Base-by-base conservation (phyloP, 2,797 vertebrate genomes). In the Hapalemur alaotrensis region DNA sequence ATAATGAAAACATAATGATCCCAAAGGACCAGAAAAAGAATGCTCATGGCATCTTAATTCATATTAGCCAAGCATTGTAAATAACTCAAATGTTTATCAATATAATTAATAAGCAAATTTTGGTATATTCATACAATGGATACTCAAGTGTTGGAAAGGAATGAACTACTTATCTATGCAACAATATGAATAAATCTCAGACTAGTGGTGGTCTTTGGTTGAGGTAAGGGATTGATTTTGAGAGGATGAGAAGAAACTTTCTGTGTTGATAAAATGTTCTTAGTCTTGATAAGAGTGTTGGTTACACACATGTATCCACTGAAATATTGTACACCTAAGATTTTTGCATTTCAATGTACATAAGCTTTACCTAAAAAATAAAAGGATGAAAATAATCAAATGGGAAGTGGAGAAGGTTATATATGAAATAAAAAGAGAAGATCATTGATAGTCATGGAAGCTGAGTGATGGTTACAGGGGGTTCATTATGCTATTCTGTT, bases 361-460 rank as follows among this genome's bases (percentile, higher is more conserved):
- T 70, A 43, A 50, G 17, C 87, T 95, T 93, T 90, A 75, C 11
- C 38, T 67, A 70, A 92, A 73, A 48, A 23, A 38, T 63, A n/a
- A n/a, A 57, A 94, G 5, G 54, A 46, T 46, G 70, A 80, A 91
- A 81, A 54, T 59, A 69, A 69, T 94, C 41, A 75, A 82, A 35
- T 13, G 20, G 38, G 2, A 57, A 30, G 2, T 79, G 12, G 1
- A 17, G 25, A 38, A 79, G 73, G 5, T 92, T 92, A 52, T 67
- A 48, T 70, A 22, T 67, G n/a, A 85, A 93, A 81, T 65, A 69
- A 91, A 30, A 22, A 46, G 5, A 14, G 20, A 20, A 86, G 10
- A 81, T n/a, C n/a, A 57, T n/a, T 52, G 63, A 50, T 38, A 89
- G 6, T 65, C 30, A 43, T 5, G 83, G n/a, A 73, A 69, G n/a